These are phyloP conservation scores for Hyposmocoma kahamanoa DNA, from an alignment of 1,140 invertebrate species.

Conservation along the genomic window DNA sequence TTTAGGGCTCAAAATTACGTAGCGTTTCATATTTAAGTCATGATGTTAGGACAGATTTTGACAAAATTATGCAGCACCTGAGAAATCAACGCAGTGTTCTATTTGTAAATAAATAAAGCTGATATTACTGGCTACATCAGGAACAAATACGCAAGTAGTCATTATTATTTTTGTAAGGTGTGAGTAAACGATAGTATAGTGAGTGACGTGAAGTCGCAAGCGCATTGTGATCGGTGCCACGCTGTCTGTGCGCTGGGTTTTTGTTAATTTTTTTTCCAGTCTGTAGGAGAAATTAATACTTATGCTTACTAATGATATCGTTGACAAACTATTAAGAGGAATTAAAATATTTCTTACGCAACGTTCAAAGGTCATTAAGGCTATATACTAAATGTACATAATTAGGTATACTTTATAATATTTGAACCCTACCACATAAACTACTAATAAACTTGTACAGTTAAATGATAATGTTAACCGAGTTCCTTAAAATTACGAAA, in stretches of 20 bases:
- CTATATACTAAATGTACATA: no score
- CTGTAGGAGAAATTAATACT: conserved; percentile 20
- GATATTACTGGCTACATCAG: no score
- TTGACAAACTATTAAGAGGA: no score
- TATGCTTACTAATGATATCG: not conserved
- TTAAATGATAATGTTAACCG: no score
- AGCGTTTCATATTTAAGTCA: not conserved
- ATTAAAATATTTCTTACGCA: no score
- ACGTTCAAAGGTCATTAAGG: no score
- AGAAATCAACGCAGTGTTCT: no score
- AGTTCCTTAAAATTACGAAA: no score
- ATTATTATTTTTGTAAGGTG: conserved; percentile 30
- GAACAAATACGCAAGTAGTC: not conserved
- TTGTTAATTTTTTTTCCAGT: conserved; percentile 24
- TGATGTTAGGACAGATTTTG: not conserved
- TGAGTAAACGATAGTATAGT: conserved; percentile 26
- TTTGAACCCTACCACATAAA: no score
- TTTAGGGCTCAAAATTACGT: not conserved
- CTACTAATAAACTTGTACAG: no score
- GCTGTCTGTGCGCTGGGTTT: conserved; percentile 50
- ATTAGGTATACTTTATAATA: no score
- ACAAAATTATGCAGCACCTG: not conserved
- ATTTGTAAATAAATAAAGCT: no score
- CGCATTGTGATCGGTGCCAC: conserved; percentile 42
- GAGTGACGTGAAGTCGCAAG: not conserved